Evolutionary conservation across 2,888 invertebrate species (phyloP).

Genomic region (Matsumyia berberina): DNA sequence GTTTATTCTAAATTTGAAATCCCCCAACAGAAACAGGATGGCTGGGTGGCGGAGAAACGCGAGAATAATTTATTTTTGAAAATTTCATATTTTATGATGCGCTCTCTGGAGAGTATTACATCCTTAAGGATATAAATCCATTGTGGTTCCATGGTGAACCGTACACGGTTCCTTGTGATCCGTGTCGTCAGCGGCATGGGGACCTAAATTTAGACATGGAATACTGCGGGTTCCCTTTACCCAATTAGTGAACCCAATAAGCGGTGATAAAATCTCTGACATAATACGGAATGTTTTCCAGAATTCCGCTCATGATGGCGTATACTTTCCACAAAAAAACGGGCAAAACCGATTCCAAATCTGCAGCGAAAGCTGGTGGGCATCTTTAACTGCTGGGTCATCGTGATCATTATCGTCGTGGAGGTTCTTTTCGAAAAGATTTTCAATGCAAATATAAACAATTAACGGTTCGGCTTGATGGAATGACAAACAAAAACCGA

Average conservation of each 20-base stretch:
- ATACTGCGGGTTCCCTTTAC: not conserved
- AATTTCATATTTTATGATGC: conserved; percentile 36
- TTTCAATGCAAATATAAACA: conserved; percentile 46
- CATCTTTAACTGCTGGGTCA: conserved; percentile 22
- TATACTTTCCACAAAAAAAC: conserved; percentile 30
- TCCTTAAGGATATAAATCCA: conserved; percentile 12
- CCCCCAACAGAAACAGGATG: not conserved
- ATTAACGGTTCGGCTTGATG: conserved; percentile 1
- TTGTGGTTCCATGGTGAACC: conserved; percentile 7
- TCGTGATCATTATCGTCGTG: conserved; percentile 35
- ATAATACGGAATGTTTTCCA: conserved; percentile 34
- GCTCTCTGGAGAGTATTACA: conserved; percentile 18
- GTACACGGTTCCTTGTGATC: not conserved
- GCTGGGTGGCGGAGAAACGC: not conserved
- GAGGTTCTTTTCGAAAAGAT: conserved; percentile 27
- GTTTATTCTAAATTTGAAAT: conserved; percentile 17
- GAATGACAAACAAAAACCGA: conserved; percentile 1
- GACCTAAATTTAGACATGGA: not conserved
- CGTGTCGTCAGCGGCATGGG: not conserved
- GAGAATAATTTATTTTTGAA: conserved; percentile 32
- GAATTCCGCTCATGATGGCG: conserved; percentile 20
- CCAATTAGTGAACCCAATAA: conserved; percentile 51
- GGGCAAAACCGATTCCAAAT: not conserved
- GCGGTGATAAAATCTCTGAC: conserved; percentile 56
- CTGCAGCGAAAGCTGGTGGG: conserved; percentile 36